Evolutionary conservation across 2,113 vertebrate species (phyloP).

Genomic region (Synodontis membranacea): DNA sequence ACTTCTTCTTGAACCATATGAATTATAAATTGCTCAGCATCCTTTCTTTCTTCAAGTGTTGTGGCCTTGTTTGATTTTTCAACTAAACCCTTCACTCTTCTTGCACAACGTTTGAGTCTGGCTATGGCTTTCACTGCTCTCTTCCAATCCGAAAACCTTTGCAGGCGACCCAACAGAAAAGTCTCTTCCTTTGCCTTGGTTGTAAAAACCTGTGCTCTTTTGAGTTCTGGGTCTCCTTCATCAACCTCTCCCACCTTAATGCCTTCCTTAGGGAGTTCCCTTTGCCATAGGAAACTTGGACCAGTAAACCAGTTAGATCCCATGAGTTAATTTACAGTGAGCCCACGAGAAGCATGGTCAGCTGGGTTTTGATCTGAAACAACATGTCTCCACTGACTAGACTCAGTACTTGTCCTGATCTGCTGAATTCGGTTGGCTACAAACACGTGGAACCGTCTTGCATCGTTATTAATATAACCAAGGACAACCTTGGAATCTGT

Average conservation of each 20-base stretch:
- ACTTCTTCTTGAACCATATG: too few relatives aligned
- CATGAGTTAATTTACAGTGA: background rate
- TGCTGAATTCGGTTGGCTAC: slow-evolving; percentile 37
- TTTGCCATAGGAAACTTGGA: background rate
- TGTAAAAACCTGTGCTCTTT: slow-evolving; percentile 27
- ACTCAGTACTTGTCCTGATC: slow-evolving; percentile 15
- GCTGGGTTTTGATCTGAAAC: slow-evolving; percentile 11
- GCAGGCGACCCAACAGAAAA: slow-evolving; percentile 29
- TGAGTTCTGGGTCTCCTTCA: slow-evolving; percentile 31
- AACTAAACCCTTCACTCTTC: too few relatives aligned
- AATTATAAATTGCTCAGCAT: too few relatives aligned
- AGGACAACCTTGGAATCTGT: slow-evolving; percentile 35
- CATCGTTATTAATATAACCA: slow-evolving; percentile 38
- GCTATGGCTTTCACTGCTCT: background rate
- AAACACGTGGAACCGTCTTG: slow-evolving; percentile 35
- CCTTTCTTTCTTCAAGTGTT: too few relatives aligned
- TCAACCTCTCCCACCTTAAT: slow-evolving; percentile 31
- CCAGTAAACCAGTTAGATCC: background rate
- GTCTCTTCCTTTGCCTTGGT: slow-evolving; percentile 39
- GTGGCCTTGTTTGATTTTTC: too few relatives aligned
- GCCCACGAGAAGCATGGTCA: slow-evolving; percentile 33
- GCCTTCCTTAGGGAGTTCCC: background rate
- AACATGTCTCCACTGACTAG: slow-evolving; percentile 31
- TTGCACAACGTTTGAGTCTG: too few relatives aligned
- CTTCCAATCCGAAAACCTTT: slow-evolving; percentile 41